These are phyloP conservation scores for Alfaro cultratus DNA, from an alignment of 2,797 vertebrate genomes.

Conservation along the genomic window DNA sequence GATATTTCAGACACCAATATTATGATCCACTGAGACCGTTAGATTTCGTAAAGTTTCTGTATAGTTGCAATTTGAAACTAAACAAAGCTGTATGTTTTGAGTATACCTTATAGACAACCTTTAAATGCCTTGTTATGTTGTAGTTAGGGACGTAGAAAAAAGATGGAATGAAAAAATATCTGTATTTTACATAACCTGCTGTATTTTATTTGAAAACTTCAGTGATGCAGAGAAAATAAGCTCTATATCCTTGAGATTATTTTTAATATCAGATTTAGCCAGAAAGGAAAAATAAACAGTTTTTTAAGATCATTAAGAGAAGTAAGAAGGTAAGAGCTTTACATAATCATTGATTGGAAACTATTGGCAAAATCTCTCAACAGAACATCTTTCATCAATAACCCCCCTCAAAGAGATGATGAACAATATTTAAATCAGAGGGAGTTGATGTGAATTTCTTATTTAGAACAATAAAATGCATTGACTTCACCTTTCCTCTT, in stretches of 20 bases:
- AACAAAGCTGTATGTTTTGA: background rate
- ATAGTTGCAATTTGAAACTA: background rate
- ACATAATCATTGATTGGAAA: background rate
- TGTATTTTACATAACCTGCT: background rate
- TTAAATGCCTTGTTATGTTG: background rate
- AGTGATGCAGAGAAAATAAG: background rate
- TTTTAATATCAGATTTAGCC: background rate
- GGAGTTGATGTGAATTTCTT: conserved; percentile 4
- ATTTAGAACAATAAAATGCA: background rate
- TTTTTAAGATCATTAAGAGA: background rate
- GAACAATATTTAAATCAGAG: conserved; percentile 2
- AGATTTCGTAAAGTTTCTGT: background rate
- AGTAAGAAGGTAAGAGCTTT: background rate
- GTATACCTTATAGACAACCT: background rate
- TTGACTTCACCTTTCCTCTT: conserved; percentile 92
- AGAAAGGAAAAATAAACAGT: background rate
- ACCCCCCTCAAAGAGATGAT: background rate
- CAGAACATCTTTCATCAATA: background rate
- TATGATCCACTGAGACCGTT: background rate
- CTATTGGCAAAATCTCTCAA: background rate
- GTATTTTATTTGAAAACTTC: background rate
- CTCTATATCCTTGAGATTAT: background rate
- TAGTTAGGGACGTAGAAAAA: background rate
- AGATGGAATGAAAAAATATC: background rate
- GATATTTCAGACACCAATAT: background rate